Evolutionary conservation across 2,888 invertebrate genomes (phyloP).

Genomic region (Helobdella robusta): DNA sequence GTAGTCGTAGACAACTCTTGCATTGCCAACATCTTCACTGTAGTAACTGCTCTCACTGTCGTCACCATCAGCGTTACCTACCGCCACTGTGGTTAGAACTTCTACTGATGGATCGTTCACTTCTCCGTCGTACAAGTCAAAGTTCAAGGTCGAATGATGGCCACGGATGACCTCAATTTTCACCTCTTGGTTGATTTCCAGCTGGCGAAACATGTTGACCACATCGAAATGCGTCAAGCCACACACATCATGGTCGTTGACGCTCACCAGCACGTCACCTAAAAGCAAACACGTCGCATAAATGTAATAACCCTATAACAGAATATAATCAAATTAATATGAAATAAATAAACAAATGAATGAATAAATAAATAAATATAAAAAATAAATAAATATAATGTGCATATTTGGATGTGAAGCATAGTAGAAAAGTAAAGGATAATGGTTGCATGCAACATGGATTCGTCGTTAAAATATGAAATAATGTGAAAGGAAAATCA

Average conservation of each 20-base stretch:
- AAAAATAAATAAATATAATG: no score
- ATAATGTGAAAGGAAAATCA: no score
- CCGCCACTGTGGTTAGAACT: slow-evolving; percentile 86
- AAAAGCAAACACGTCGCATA: slow-evolving; percentile 30
- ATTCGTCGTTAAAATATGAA: no score
- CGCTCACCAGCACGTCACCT: slow-evolving; percentile 85
- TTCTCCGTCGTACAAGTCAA: slow-evolving; percentile 56
- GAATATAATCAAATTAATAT: no score
- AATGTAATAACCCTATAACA: no score
- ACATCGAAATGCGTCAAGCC: slow-evolving; percentile 90
- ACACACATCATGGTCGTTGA: slow-evolving; percentile 78
- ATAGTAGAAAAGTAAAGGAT: no score
- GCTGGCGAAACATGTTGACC: slow-evolving; percentile 86
- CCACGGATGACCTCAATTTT: slow-evolving; percentile 84
- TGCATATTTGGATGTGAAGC: no score
- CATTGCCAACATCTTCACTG: no score
- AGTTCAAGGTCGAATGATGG: slow-evolving; percentile 71
- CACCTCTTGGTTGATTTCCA: slow-evolving; percentile 75
- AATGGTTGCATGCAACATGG: no score
- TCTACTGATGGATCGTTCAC: slow-evolving; percentile 90
- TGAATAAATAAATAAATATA: neutral
- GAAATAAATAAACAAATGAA: neutral
- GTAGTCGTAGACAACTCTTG: no score
- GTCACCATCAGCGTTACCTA: slow-evolving; percentile 47
- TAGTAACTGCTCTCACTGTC: slow-evolving; percentile 6